Base-by-base conservation (phyloP, 2,888 invertebrate genomes). In the Drosophila cognata region DNA sequence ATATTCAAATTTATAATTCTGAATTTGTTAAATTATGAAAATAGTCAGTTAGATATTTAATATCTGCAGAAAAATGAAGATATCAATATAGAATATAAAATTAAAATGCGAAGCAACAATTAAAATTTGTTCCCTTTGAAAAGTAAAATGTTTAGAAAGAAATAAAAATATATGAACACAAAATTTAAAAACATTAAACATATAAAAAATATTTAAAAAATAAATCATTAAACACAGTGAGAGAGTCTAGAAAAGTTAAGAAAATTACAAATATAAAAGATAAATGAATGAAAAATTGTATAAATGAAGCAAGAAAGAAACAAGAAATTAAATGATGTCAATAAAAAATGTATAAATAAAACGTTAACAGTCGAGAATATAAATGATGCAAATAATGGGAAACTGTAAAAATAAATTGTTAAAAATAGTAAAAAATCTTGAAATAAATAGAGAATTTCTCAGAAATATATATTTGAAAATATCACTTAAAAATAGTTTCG, bases 401-500 rank as follows among this genome's bases (percentile, higher is more conserved):
- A 36, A 21, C 11, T 0, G 52, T 58, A 46, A 11, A 52, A 48
- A 53, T 25, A 5, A 50, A 1, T 50, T 50, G 28, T 28, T 50
- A 28, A 50, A 50, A 50, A 50, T 46, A 21, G 48, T 8, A 7
- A 50, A 50, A 50, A 50, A 5, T 50, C 11, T 11, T 6, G 10
- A 25, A 36, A 35, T 38, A 18, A 38, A 21, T 29, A 21, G n/a
- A 29, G 16, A 60, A 28, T 33, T 38, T 51, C 21, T 10, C 31
- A 4, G 31, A 21, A 33, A 52, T 8, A 16, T 18, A 11, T 25
- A 38, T 58, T 18, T 57, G 36, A 46, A 33, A 58, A 46, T 65
- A 56, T 41, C n/a, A 35, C 35, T 35, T 38, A 57, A 61, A 83
- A 75, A 80, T 69, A 70, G 41, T 38, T 52, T 7, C 21, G 38